Evolutionary conservation across 2,113 vertebrate species (phyloP).

Genomic region (Pelmatolapia mariae): DNA sequence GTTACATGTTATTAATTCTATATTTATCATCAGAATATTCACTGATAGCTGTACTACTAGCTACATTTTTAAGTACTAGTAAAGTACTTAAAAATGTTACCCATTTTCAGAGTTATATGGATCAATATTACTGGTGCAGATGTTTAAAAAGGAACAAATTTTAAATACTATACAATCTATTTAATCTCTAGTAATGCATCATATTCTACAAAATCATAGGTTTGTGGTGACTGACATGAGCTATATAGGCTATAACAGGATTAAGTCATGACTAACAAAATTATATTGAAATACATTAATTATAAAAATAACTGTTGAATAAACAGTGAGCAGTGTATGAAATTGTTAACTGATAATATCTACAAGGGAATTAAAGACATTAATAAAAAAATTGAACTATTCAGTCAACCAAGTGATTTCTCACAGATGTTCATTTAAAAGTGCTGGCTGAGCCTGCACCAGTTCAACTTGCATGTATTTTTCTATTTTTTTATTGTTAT

Average conservation of each 20-base stretch:
- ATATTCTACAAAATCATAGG: background rate
- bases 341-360: background rate
- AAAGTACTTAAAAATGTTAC: background rate
- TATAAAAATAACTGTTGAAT: background rate
- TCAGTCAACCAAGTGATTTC: background rate
- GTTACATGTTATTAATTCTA: background rate
- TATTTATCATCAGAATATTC: background rate
- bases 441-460: background rate
- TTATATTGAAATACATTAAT: background rate
- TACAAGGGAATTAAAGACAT: background rate
- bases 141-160: background rate
- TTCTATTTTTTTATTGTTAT: too few relatives aligned
- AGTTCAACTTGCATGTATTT: background rate
- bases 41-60: background rate
- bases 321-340: background rate
- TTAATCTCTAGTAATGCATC: background rate
- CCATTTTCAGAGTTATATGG: background rate
- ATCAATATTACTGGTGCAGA: background rate
- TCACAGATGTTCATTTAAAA: background rate
- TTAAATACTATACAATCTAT: background rate
- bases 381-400: background rate
- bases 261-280: background rate
- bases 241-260: background rate
- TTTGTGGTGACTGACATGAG: background rate
- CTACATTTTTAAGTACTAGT: background rate